Evolutionary conservation across 1,140 invertebrate genomes (phyloP), one percentile per base, ranked within the genome.

Genomic region (Tribolium castaneum): DNA sequence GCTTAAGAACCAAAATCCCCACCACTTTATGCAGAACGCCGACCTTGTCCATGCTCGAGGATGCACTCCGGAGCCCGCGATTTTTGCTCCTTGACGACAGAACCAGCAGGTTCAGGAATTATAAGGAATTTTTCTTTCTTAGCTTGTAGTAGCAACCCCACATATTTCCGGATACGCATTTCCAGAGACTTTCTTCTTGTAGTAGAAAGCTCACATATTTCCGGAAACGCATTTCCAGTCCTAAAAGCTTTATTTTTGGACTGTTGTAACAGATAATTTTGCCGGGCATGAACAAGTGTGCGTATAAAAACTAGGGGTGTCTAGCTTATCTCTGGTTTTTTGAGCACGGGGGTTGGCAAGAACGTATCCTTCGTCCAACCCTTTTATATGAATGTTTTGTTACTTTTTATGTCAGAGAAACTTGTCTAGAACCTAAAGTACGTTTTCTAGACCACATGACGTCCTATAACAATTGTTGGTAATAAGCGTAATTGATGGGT

Each of bases 401-500:
- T 78, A 70, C 59, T 80, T 78, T 80, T 78, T 75, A 56, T 75
- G 19, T 39, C 19, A 54, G 34, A 45, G 39, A 50, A 74, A 74
- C 70, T 77, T 72, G 70, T 78, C 70, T 62, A 78, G 56, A 59
- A 77, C 39, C 30, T n/a, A 70, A 25, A 76, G 25, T 66, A 13
- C 50, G 39, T 77, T 74, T 76, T 39, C 51, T 78, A 79, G 78
- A 79, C 78, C 78, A 56, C 74, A 80, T 76, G 70, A 78, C 16
- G 77, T 59, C 70, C 74, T 59, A 13, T 34, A 62, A 80, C 80
- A 80, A 80, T 80, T 70, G 77, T 39, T 14, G 35, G 62, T 80
- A 80, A 80, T 80, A 76, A 80, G 74, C 70, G 80, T 76, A 78
- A 80, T 78, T 80, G 77, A 80, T 73, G 71, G 56, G 52, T 35